A percentile compares a stretch with the other conserved stretches of the same genome.
Evolutionary conservation across 2,797 vertebrate species (phyloP).

Genomic region (Poeciliopsis infans): DNA sequence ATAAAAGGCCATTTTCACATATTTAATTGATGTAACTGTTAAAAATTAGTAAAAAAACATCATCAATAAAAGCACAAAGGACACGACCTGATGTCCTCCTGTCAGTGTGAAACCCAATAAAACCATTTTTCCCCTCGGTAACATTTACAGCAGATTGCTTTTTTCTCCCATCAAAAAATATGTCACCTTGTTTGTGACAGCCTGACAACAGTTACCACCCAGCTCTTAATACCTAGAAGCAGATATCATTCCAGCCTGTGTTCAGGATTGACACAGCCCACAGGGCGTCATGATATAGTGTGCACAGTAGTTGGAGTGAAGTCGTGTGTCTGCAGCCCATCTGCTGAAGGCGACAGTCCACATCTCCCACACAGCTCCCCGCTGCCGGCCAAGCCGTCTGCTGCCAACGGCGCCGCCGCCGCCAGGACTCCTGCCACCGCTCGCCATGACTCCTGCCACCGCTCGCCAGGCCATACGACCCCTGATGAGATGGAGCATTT

Average conservation of each 20-base stretch:
- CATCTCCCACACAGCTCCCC: background rate
- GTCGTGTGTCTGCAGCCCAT: conserved; percentile 36
- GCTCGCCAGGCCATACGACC: conserved; percentile 17
- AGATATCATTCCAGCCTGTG: conserved; percentile 1
- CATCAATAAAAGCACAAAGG: background rate
- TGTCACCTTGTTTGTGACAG: conserved; percentile 39
- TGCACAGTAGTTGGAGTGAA: conserved; percentile 21
- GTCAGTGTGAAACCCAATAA: background rate
- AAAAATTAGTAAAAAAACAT: background rate
- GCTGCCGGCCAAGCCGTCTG: conserved; percentile 17
- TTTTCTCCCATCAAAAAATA: conserved; percentile 20
- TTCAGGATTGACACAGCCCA: conserved; percentile 26
- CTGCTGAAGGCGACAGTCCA: conserved; percentile 23
- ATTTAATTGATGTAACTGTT: background rate
- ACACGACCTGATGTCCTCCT: background rate
- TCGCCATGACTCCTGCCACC: conserved; percentile 27
- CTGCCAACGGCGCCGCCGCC: conserved; percentile 29
- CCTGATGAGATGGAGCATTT: conserved; percentile 26
- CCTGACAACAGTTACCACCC: conserved; percentile 30
- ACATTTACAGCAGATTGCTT: conserved; percentile 20
- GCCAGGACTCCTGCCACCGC: conserved; percentile 27
- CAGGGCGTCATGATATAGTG: conserved; percentile 21
- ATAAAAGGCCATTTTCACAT: background rate
- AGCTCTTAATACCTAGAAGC: conserved; percentile 27
- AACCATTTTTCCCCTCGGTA: conserved; percentile 10